Evolutionary conservation across 2,888 invertebrate species (phyloP), one percentile per base, ranked within the genome.

Genomic region (Muschampia plurimacula): DNA sequence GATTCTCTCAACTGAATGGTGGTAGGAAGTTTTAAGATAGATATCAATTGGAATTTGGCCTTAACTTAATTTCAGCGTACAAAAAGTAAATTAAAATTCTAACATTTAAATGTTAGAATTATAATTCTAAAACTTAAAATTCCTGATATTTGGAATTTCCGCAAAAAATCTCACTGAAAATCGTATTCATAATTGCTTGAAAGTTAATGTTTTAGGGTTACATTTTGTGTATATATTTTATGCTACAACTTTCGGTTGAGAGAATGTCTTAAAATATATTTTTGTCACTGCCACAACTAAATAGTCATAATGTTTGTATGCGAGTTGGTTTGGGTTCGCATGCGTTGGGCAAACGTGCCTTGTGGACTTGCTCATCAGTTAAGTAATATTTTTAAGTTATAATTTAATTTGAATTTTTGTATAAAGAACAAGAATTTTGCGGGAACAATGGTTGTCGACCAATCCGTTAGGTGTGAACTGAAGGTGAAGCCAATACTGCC

Each of bases 281-380:
- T 91, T 90, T 91, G 85, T 88, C 92, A 94, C 91, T 92, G 93
- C 92, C 93, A 88, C 88, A 80, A 84, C 32, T 63, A 41, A 12
- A 57, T 89, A 90, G 85, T 86, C 81, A 80, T 88, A 87, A 80
- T 78, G 79, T 77, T 78, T 67, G 79, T 78, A 75, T 76, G 75
- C 78, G 77, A 73, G 76, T 76, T 81, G 77, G 80, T 81, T 77
- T 80, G 79, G 83, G 76, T 80, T 81, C 79, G 75, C 67, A 69
- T 62, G 64, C 59, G 68, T 52, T 15, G 52, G 60, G 52, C 62
- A 10, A 63, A 63, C 62, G 74, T 76, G 77, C 77, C 78, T 76
- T 76, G 74, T 79, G 75, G 73, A 75, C 81, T 83, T 85, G 85
- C 83, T 87, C 87, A 86, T 80, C 77, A 73, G 77, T 74, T 81